Evolutionary conservation across 2,113 vertebrate species (phyloP), one percentile per base, ranked within the genome.

Genomic region (Oostethus manadensis): DNA sequence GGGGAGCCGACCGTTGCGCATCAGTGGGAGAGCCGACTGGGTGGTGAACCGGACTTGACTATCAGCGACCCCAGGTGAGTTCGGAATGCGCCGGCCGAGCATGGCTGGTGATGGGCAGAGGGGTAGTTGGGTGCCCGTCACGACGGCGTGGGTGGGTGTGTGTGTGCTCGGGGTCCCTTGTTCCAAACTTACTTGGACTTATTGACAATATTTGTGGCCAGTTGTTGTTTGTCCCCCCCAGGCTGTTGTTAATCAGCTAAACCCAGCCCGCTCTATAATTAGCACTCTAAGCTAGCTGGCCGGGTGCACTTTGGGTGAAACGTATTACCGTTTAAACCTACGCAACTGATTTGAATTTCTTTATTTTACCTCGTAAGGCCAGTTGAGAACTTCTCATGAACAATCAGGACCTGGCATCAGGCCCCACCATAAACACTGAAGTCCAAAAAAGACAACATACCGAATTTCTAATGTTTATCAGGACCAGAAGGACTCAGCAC

Each of bases 11-110:
- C 18, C 35, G 69, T 69, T 26, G 62, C 43, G 35, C 49, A 16
- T 21, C 22, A 54, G 56, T 69, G 60, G 60, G 62, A 75, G 54
- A n/a, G 21, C 43, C 63, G 47, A 67, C 57, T 21, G 60, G 61
- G 63, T 13, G 61, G 72, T 45, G 66, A 72, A 72, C 76, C 58
- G 76, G 64, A 64, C 61, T 54, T 29, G 55, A 76, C 68, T 66
- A 59, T 13, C 70, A 63, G 40, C 68, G 45, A 50, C 71, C 69
- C 71, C 75, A 82, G 87, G 88, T 89, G 45, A 86, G 71, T 72
- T 40, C 6, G 7, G 14, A 4, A 9, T n/a, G 38, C 11, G 13
- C 5, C 21, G 46, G 23, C 51, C 20, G 23, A 55, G 56, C 23
- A 23, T 6, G 4, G 42, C 2, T 22, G 21, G 3, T 2, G 33